Evolutionary conservation across 2,888 invertebrate species (phyloP), one percentile per base, ranked within the genome.

Genomic region (Lasioglossum calceatum): DNA sequence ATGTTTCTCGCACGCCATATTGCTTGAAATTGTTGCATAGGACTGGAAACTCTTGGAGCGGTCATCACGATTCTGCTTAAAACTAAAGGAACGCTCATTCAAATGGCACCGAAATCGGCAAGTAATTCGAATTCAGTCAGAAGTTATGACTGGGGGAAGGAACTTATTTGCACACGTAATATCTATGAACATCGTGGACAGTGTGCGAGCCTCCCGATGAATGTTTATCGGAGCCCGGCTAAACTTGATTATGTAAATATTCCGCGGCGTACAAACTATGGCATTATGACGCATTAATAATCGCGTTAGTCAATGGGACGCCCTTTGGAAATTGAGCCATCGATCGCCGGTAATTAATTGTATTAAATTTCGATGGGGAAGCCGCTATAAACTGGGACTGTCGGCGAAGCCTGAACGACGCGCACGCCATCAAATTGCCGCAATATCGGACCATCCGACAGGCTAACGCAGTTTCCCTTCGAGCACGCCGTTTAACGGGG

Each of bases 221-320:
- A 76, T 76, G 61, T 84, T 84, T 76, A 75, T 16, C 71, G 23
- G 47, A 27, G 16, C 42, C 72, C n/a, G 70, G 23, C 32, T 50
- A 50, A 78, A 73, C 73, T 73, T 72, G 64, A 82, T 82, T 78
- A 82, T 67, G 78, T 61, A 82, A 82, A 82, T 82, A 82, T 50
- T 39, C 61, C 70, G 16, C 23, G 14, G 7, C 47, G 19, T 64
- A 75, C 74, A 61, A 50, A 72, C 71, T 76, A 76, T 75, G 54
- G 50, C 75, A 61, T 76, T 81, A 81, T 72, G 50, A 72, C 76
- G 76, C 71, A 70, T 72, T 81, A 81, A 72, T 83, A 81, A 83
- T 81, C 39, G n/a, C 10, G 50, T 83, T 64, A 42, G 42, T 75
- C 58, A 72, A 83, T 81, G 76, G 32, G 61, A 76, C 75, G 58